These are phyloP conservation scores for Geotrupes spiniger DNA, from an alignment of 2,888 invertebrate genomes.

Conservation along the genomic window DNA sequence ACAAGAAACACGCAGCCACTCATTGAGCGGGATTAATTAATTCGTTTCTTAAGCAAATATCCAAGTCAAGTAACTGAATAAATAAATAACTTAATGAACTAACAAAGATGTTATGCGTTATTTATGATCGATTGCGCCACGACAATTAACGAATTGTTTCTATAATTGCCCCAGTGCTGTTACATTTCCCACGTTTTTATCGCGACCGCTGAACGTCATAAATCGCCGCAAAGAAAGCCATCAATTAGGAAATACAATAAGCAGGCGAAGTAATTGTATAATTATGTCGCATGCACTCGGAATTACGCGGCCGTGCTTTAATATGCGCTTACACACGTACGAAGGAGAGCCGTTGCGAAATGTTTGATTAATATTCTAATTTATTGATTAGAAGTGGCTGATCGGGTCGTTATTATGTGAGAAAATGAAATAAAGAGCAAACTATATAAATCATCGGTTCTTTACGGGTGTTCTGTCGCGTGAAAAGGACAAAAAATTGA, in stretches of 20 bases:
- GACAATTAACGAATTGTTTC: constrained; percentile 14
- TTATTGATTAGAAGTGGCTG: not conserved
- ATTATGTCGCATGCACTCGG: constrained; percentile 5
- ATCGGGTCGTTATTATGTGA: not conserved
- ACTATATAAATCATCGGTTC: too few species aligned
- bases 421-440: too few species aligned
- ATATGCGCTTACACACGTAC: not conserved
- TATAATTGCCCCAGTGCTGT: constrained; percentile 6
- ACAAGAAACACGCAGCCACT: too few species aligned
- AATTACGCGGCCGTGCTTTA: not conserved
- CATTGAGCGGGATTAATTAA: too few species aligned
- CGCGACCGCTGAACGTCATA: constrained; percentile 5
- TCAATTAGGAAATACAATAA: constrained; percentile 18
- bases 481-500: too few species aligned
- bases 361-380: constrained; percentile 5
- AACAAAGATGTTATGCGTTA: constrained; percentile 9
- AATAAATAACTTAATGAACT: constrained; percentile 1
- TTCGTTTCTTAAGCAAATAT: too few species aligned
- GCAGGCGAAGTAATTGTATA: constrained; percentile 10
- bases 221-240: constrained; percentile 14
- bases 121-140: constrained; percentile 1
- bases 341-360: constrained; percentile 2
- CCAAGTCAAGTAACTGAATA: too few species aligned
- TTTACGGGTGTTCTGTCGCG: too few species aligned
- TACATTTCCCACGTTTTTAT: constrained; percentile 12